Evolutionary conservation across 2,888 invertebrate species (phyloP).

Genomic region (Drosophila kuntzei): DNA sequence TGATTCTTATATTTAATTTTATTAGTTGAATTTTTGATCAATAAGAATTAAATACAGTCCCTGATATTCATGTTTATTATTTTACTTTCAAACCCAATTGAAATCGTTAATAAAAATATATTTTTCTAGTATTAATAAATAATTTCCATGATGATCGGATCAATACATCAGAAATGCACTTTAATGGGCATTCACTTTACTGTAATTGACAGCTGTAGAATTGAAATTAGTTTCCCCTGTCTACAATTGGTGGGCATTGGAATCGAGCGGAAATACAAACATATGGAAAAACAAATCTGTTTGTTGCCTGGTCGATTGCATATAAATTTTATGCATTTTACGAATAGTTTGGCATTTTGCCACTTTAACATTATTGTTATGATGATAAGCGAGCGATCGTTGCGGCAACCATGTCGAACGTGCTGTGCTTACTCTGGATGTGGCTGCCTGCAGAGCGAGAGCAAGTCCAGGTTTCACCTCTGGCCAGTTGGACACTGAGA

Average conservation of each 20-base stretch:
- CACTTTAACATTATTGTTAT: constrained; percentile 85
- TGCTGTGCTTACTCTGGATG: constrained; percentile 43
- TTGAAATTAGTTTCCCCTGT: constrained; percentile 38
- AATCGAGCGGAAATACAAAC: constrained; percentile 44
- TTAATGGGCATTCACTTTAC: constrained; percentile 6
- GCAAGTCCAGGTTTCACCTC: constrained; percentile 51
- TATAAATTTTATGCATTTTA: constrained; percentile 82
- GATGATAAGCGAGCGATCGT: constrained; percentile 81
- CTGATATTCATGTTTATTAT: background rate
- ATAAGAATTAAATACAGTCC: no score
- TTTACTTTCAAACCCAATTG: no score
- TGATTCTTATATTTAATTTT: no score
- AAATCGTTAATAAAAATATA: background rate
- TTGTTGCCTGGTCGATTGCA: constrained; percentile 53
- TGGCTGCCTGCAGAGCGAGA: constrained; percentile 55
- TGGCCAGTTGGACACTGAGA: constrained; percentile 28
- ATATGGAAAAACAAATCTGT: constrained; percentile 59
- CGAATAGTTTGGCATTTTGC: constrained; percentile 83
- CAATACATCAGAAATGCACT: constrained; percentile 1
- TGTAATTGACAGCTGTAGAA: constrained; percentile 44
- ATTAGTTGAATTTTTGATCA: no score
- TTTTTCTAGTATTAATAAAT: background rate
- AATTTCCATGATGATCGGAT: background rate
- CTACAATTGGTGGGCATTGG: constrained; percentile 5
- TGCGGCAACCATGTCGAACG: constrained; percentile 63